Base-by-base conservation (phyloP, 2,113 vertebrate genomes). In the Myrmophylax atrothorax region DNA sequence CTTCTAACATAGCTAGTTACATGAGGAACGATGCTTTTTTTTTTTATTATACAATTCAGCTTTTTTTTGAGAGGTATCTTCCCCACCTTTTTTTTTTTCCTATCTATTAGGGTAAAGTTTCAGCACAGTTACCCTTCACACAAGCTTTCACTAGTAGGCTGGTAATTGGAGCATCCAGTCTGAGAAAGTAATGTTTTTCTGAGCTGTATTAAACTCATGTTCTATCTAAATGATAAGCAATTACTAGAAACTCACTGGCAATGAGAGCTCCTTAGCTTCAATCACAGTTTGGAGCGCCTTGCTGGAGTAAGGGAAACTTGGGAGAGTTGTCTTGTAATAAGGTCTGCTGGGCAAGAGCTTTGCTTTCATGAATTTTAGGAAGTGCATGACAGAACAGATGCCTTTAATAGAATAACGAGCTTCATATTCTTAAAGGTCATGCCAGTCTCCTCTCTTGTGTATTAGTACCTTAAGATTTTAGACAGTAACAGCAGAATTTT, bases 1-100 rank as follows among this genome's bases (percentile, higher is more conserved):
- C 7, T 75, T 86, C 40, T 66, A n/a, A 77, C 16, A n/a, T 28
- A 68, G 47, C 63, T 63, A 33, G 56, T 35, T 58, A 9, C 2
- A 8, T 37, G 68, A 40, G 33, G 31, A 82, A 75, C 74, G 26
- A 56, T 50, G 33, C 5, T 9, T 47, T 64, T 59, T 59, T 59
- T 62, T 81, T 23, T 20, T 3, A 40, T 42, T 64, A 3, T 49
- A 31, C 62, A 35, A 47, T 90, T 94, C 18, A 89, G 10, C n/a
- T 83, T 20, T 74, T 16, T 56, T 12, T 82, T 75, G 38, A 59
- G 29, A 50, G 6, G 14, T 53, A 22, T 49, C 12, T n/a, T 42
- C 8, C 16, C 1, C 0, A 18, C 26, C 33, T 28, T 3, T 1
- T 6, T 2, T 10, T 13, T 25, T 35, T 50, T 24, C 2, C 1